Evolutionary conservation across 2,888 invertebrate species (phyloP).

Genomic region (Perizoma affinitatum): DNA sequence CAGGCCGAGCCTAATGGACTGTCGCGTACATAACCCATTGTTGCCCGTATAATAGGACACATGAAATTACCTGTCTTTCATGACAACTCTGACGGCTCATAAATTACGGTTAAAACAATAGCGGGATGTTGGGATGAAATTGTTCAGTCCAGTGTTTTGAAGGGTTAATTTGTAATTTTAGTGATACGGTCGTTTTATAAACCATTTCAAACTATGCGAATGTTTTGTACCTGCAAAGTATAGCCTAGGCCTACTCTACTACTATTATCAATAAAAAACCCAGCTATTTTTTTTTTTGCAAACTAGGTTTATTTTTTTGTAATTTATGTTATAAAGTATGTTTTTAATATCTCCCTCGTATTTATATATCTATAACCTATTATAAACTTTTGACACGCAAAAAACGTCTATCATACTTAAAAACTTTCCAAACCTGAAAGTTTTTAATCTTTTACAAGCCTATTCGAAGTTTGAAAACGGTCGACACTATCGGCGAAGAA

Average conservation of each 20-base stretch:
- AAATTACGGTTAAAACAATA: slow-evolving; percentile 57
- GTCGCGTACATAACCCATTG: slow-evolving; percentile 72
- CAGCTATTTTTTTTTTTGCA: too few species aligned
- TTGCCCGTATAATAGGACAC: slow-evolving; percentile 66
- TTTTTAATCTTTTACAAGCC: too few species aligned
- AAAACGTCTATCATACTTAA: slow-evolving; percentile 19
- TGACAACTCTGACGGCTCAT: slow-evolving; percentile 58
- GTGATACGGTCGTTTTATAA: too few species aligned
- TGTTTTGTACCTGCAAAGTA: neutral
- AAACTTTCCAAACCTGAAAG: slow-evolving; percentile 16
- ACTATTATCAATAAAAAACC: too few species aligned
- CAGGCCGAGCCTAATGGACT: slow-evolving; percentile 31
- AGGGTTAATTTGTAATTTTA: neutral
- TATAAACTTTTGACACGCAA: slow-evolving; percentile 5
- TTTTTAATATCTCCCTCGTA: neutral
- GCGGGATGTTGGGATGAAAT: slow-evolving; percentile 19
- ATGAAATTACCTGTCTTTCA: slow-evolving; percentile 75
- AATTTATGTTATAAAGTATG: neutral
- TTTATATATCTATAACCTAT: slow-evolving; percentile 3
- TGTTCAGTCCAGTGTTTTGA: slow-evolving; percentile 5
- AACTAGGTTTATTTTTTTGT: too few species aligned
- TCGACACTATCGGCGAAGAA: slow-evolving; percentile 7
- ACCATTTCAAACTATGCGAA: too few species aligned
- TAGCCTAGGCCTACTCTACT: too few species aligned
- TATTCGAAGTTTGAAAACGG: slow-evolving; percentile 16